A percentile compares a stretch with the other conserved stretches of the same genome.
Conservation (phyloP, 30 jellyfish, hydroid and myxozoan species). For the Rhopilema esculentum region DNA sequence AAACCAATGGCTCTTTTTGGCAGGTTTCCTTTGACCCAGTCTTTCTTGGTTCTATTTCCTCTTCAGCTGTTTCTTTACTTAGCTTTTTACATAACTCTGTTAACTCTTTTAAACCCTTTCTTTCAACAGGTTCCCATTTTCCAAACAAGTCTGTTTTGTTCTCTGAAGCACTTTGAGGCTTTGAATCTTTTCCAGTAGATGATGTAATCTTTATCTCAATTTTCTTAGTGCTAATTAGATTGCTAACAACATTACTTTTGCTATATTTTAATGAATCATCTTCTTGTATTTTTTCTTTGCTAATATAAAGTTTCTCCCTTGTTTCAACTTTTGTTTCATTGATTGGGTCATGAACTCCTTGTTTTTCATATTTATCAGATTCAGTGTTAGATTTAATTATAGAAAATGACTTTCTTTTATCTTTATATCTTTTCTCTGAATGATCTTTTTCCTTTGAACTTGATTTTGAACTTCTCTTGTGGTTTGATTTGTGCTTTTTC, state of each 20-base stretch:
- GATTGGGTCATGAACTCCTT: background rate
- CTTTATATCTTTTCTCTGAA: background rate
- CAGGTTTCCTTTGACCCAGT: background rate
- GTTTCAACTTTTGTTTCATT: background rate
- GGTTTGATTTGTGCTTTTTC: background rate
- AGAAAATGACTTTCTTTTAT: background rate
- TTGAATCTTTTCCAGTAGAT: conserved; percentile 2
- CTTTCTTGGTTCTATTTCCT: background rate
- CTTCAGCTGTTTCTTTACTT: conserved; percentile 22
- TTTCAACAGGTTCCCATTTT: conserved; percentile 73
- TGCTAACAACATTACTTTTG: no score
- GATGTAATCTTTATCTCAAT: conserved; percentile 55
- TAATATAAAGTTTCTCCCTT: background rate
- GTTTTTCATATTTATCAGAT: background rate
- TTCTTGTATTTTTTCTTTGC: background rate
- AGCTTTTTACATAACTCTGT: conserved; percentile 70
- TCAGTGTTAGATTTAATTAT: background rate
- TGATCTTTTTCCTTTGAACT: background rate
- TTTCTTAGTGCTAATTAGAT: background rate
- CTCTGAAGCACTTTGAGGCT: background rate
- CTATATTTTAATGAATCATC: background rate
- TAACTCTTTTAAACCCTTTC: conserved; percentile 39
- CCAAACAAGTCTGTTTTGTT: conserved; percentile 56
- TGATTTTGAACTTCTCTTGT: background rate
- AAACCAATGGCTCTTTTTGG: background rate